A percentile compares a stretch with the other conserved stretches of the same genome.
Evolutionary conservation across 2,888 invertebrate genomes (phyloP).

Genomic region (Sinodicranocentrus sp.): DNA sequence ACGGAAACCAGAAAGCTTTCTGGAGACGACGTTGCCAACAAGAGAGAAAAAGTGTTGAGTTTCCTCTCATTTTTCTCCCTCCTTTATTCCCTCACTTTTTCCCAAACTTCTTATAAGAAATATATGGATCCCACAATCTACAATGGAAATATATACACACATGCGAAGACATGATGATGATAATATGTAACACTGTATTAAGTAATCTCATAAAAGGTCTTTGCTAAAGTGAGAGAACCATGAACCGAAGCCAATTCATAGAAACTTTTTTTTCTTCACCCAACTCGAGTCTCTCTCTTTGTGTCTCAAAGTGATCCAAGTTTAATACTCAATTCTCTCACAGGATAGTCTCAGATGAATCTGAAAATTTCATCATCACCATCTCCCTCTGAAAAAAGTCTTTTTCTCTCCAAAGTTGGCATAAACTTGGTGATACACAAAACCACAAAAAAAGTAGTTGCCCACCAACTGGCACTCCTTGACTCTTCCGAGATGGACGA

Average conservation of each 20-base stretch:
- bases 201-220: slow-evolving; percentile 51
- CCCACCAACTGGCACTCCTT: background rate
- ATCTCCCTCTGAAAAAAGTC: too few relatives aligned
- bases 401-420: slow-evolving; percentile 31
- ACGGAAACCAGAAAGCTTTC: slow-evolving; percentile 18
- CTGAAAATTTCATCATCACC: too few relatives aligned
- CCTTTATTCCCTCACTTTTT: slow-evolving; percentile 7
- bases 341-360: slow-evolving; percentile 35
- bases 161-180: background rate
- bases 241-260: slow-evolving; percentile 38
- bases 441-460: background rate
- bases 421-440: slow-evolving; percentile 38
- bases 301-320: background rate
- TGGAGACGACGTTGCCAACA: slow-evolving; percentile 6
- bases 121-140: background rate
- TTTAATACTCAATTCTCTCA: background rate
- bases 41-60: slow-evolving; percentile 19
- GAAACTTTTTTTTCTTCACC: slow-evolving; percentile 23
- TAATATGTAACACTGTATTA: slow-evolving; percentile 16
- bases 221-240: slow-evolving; percentile 19
- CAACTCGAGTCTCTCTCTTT: background rate
- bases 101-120: background rate
- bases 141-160: too few relatives aligned
- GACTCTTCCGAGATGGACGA: slow-evolving; percentile 28
- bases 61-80: slow-evolving; percentile 26